Evolutionary conservation across 1,140 invertebrate species (phyloP).

Genomic region (Caenorhabditis inopinata): DNA sequence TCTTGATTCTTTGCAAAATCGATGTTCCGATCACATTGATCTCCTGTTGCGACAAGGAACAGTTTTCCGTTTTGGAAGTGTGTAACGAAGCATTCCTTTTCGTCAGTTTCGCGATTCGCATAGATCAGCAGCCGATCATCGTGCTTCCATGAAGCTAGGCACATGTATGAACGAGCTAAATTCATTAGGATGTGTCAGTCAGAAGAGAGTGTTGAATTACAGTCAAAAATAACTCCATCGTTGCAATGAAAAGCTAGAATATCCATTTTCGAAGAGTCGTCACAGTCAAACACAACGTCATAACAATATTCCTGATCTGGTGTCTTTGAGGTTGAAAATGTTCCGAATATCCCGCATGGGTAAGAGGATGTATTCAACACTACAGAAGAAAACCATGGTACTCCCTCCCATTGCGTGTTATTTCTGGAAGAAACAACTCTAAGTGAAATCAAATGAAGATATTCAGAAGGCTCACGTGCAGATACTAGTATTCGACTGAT

Average conservation of each 20-base stretch:
- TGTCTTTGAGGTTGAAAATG: not conserved
- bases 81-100: conserved; percentile 45
- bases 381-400: conserved; percentile 10
- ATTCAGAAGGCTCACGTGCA: conserved; percentile 38
- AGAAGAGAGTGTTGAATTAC: not conserved
- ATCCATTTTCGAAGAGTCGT: conserved; percentile 6
- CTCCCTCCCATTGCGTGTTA: not conserved
- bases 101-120: not conserved
- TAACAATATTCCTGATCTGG: conserved; percentile 5
- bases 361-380: conserved; percentile 2
- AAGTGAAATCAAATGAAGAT: not conserved
- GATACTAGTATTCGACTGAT: conserved; percentile 6
- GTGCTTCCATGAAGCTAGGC: conserved; percentile 48
- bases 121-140: conserved; percentile 47
- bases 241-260: not conserved
- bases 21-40: conserved; percentile 45
- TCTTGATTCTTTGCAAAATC: conserved; percentile 48
- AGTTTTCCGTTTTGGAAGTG: conserved; percentile 27
- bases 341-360: not conserved
- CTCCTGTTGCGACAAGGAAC: conserved; percentile 35
- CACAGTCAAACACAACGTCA: not conserved
- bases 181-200: not conserved
- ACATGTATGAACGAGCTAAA: conserved; percentile 41
- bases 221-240: conserved; percentile 43
- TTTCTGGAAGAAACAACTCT: not conserved